phyloP scores from a whole-genome alignment of 2,888 invertebrate species.

The Gryllus longicercus region DNA sequence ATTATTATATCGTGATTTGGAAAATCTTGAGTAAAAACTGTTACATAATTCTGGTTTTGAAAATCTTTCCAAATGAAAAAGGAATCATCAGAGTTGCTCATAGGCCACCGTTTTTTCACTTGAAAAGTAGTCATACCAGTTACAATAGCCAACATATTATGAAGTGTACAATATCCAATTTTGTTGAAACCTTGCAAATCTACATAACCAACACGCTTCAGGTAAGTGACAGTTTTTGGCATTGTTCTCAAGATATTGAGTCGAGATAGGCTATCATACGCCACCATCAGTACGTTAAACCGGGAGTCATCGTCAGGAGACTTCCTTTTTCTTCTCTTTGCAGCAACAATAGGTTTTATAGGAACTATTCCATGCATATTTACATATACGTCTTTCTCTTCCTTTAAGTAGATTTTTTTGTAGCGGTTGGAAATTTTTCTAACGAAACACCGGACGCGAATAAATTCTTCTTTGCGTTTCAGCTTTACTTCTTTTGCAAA shows the following conservation, averaged over 20 bases:
- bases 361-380: constrained; percentile 39
- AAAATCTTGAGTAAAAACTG: constrained; percentile 77
- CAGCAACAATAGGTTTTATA: constrained; percentile 24
- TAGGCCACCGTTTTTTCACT: constrained; percentile 40
- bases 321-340: constrained; percentile 20
- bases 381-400: constrained; percentile 29
- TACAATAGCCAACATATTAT: constrained; percentile 80
- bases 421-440: background rate
- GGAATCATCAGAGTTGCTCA: constrained; percentile 58
- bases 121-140: constrained; percentile 58
- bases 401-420: background rate
- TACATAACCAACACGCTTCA: constrained; percentile 45
- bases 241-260: constrained; percentile 48
- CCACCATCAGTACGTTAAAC: constrained; percentile 46
- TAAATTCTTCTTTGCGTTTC: constrained; percentile 19
- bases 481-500: constrained; percentile 23
- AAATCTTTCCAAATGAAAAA: constrained; percentile 76
- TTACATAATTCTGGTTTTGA: constrained; percentile 66
- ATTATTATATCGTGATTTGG: constrained; percentile 51
- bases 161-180: constrained; percentile 79
- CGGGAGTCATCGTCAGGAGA: background rate
- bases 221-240: constrained; percentile 44
- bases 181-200: constrained; percentile 50
- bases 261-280: constrained; percentile 48
- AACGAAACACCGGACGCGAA: background rate